These are phyloP conservation scores for Leiothrix lutea DNA, from an alignment of 2,113 vertebrate species.

Conservation along the genomic window DNA sequence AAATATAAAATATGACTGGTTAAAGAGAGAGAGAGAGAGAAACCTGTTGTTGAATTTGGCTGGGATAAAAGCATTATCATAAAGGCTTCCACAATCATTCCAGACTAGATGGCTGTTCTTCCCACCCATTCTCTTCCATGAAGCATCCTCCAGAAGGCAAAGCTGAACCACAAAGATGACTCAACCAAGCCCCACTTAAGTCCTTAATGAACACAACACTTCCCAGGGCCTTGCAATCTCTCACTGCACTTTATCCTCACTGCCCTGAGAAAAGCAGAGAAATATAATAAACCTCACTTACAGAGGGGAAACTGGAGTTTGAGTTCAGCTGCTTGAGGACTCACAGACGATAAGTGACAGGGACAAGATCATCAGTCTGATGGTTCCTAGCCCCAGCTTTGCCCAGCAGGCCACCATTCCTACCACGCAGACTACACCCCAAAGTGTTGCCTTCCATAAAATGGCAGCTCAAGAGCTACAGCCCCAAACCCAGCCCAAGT, in stretches of 20 bases:
- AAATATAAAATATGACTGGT: background rate
- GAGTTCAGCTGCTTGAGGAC: background rate
- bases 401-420: background rate
- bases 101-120: background rate
- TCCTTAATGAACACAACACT: background rate
- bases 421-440: accelerated
- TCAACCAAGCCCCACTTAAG: background rate
- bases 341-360: background rate
- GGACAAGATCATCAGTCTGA: background rate
- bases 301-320: background rate
- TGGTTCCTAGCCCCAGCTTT: background rate
- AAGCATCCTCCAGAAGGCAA: background rate
- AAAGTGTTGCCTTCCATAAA: background rate
- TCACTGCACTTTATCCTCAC: background rate
- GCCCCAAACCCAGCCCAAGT: background rate
- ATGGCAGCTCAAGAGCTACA: background rate
- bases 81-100: background rate
- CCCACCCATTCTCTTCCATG: background rate
- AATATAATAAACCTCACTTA: background rate
- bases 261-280: background rate
- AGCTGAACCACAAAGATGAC: background rate
- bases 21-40: background rate
- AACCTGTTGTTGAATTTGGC: background rate
- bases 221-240: background rate
- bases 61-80: background rate